Base-by-base conservation (phyloP, 2,113 vertebrate species). In the Danio rerio region DNA sequence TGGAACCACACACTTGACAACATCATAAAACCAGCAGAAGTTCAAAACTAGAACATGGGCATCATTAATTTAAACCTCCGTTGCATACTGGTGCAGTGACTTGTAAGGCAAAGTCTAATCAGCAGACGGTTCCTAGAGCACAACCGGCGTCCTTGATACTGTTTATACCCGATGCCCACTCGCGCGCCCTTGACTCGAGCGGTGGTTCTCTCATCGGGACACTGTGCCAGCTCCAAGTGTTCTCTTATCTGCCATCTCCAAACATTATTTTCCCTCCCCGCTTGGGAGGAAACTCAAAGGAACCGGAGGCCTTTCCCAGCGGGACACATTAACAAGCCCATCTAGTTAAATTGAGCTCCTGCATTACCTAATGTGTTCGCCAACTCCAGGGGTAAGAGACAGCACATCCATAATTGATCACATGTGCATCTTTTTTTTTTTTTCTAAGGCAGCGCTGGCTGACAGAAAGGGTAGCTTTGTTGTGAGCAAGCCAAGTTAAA, bases 311-410 rank as follows among this genome's bases (percentile, higher is more conserved):
- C 88, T 89, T 90, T 92, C 94, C 93, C 94, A 93, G 87, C 84
- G 92, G 92, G 92, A 93, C 84, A 91, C 93, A 94, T 94, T 94
- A 94, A 94, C 93, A 94, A 94, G 92, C 92, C 93, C 93, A 94
- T 94, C 93, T 92, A 94, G 94, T 94, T 94, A 94, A 94, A 94
- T 92, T 92, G 91, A 93, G 92, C 92, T 92, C 91, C 92, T 91
- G 92, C 93, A 94, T 94, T 93, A 93, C 92, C 93, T 94, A 94
- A 94, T 93, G 93, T 92, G 92, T 91, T 90, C 86, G 87, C 91
- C 90, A 89, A 86, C 90, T 90, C 92, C 90, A 89, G 90, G 90
- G 88, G 89, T 90, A 88, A 89, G 90, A 94, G 92, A 94, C 93
- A 94, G 92, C 87, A 56, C 93, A 94, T 94, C 88, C 91, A 94